Base-by-base conservation (phyloP, 2,797 vertebrate genomes). In the Picus viridis region DNA sequence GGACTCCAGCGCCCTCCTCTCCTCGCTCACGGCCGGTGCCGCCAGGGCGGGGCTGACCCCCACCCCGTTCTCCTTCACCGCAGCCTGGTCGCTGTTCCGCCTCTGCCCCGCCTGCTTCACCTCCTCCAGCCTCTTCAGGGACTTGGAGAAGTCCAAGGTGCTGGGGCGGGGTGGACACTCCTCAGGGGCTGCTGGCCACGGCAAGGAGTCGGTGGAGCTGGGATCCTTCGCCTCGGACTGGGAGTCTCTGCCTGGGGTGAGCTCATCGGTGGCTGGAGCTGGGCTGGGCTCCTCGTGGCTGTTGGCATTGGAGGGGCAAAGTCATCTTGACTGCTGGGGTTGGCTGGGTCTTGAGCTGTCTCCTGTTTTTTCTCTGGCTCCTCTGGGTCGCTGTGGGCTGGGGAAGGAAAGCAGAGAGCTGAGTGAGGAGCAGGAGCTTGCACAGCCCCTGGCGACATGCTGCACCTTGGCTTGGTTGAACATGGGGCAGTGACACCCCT, bases 1-100 rank as follows among this genome's bases (percentile, higher is more conserved):
- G 0, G 98, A 97, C 88, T 98, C 98, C 96, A 99, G 96, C 2
- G 96, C 85, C 88, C 96, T 97, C 84, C 85, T 98, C 96, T 99
- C 98, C 41, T 98, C 97, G 11, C 83, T 95, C 12, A 54, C 23
- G 1, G 2, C 32, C 0, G 23, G 19, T 1, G 36, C 34, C 0
- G 6, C 11, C 27, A 16, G 24, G 1, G 67, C 41, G 0, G 93
- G 84, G 13, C 95, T 97, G 15, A 79, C 95, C 76, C 87, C 90
- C 29, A 94, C 26, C 16, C 98, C 97, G 0, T 98, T 99, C 92
- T 98, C 98, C 81, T 92, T 97, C 39, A 76, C 73, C 0, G 7
- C 49, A 0, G 12, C 34, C 1, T 39, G 94, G 67, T 71, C 96
- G 3, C 7, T 97, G 97, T 80, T 98, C 91, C 6, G 92, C 97